Base-by-base conservation (phyloP, 2,797 vertebrate species). In the Alca torda region DNA sequence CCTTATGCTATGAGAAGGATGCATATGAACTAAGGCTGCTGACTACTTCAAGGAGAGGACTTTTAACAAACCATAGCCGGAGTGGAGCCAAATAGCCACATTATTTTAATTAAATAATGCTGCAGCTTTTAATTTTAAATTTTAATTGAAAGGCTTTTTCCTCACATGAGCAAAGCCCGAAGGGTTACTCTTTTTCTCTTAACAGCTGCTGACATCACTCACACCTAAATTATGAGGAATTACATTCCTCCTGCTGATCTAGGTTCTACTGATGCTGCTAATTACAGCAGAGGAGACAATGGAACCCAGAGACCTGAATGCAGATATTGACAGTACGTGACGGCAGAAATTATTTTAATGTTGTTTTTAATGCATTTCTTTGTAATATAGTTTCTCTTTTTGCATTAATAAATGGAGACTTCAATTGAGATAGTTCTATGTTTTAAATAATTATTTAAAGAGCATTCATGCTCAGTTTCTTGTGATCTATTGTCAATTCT, bases 81-180 rank as follows among this genome's bases (percentile, higher is more conserved):
- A 87, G 26, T 46, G 31, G 59, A 92, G 81, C 76, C 84, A 93
- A 92, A 67, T 57, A 88, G 30, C 85, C 48, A 8, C n/a, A 51
- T 90, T 81, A 78, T 50, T 95, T 90, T 94, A 89, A 93, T 95
- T 84, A 91, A 94, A 87, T 80, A 85, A 80, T 92, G 23, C 63
- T 88, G 43, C 67, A 87, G 74, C 89, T 93, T 94, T 96, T 93
- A 95, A 95, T 96, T 95, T 87, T 25, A 56, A 65, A 84, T 45
- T 64, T 72, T 88, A 88, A 87, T 95, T 90, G 80, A 90, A 89
- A 95, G 67, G 56, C n/a, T 70, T 88, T 91, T 93, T 81, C 59
- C 37, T 93, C 76, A 70, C n/a, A 43, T 53, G 74, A 90, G 50
- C 63, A 82, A 88, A 88, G 48, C 77, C 77, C 5, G 17, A 83